These are phyloP conservation scores for Tetramorium parvispinum DNA, from an alignment of 1,140 invertebrate species.

Conservation along the genomic window DNA sequence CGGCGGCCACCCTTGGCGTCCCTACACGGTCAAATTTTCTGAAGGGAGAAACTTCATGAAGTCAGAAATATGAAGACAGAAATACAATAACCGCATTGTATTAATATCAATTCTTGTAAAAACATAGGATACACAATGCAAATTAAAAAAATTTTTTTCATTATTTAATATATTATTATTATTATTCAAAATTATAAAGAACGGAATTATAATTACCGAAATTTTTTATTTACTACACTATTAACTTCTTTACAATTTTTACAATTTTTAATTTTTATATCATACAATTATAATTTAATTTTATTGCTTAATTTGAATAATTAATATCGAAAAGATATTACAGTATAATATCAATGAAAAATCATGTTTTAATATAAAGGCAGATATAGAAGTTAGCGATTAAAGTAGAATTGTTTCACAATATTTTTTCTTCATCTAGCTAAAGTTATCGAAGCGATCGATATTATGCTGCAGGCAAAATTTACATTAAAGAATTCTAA, in stretches of 20 bases:
- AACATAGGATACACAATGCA: background rate
- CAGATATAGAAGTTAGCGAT: background rate
- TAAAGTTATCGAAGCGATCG: background rate
- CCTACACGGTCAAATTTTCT: slow-evolving; percentile 40
- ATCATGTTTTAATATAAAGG: slow-evolving; percentile 18
- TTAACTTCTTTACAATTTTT: background rate
- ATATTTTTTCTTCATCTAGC: background rate
- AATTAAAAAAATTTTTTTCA: background rate
- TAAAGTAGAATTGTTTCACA: background rate
- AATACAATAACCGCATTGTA: slow-evolving; percentile 13
- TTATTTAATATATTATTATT: background rate
- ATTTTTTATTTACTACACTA: background rate
- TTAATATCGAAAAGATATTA: background rate
- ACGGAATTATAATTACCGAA: background rate
- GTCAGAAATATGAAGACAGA: too few relatives aligned
- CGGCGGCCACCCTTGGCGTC: slow-evolving; percentile 35
- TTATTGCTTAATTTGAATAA: slow-evolving; percentile 15
- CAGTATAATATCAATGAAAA: background rate
- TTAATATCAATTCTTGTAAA: background rate
- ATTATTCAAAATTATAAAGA: background rate
- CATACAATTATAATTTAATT: background rate
- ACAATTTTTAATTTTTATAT: background rate
- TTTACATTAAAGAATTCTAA: slow-evolving; percentile 18
- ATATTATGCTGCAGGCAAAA: background rate
- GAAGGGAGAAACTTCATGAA: slow-evolving; percentile 17